Conservation (phyloP, 35 echinoderm and acorn worm genomes). For the Apostichopus parvimensis region DNA sequence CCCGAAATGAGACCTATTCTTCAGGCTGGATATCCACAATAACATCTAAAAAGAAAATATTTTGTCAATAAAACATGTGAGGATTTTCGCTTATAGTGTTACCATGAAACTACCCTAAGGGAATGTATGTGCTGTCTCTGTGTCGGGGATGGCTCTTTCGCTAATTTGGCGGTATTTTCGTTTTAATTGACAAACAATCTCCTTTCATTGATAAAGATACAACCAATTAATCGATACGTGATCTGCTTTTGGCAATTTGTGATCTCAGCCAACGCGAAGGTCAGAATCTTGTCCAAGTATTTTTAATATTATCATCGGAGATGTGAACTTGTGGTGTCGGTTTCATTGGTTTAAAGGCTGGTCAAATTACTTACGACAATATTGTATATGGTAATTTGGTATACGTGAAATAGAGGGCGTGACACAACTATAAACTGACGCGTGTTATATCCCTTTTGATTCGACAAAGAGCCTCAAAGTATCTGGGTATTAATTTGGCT, state of each 20-base stretch:
- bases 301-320: background rate
- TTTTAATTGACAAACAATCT: slow-evolving; percentile 45
- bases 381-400: no score
- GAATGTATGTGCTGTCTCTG: background rate
- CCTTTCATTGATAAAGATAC: background rate
- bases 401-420: background rate
- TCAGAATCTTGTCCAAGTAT: background rate
- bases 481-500: no score
- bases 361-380: no score
- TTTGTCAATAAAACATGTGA: slow-evolving; percentile 9
- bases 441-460: no score
- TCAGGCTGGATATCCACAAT: background rate
- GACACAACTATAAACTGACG: background rate
- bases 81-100: background rate
- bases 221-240: slow-evolving; percentile 18
- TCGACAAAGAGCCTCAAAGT: no score
- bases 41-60: background rate
- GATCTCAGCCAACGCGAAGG: background rate
- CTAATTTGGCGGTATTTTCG: slow-evolving; percentile 13
- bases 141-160: background rate
- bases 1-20: background rate
- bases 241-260: background rate
- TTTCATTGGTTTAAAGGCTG: background rate
- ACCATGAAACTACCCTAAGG: background rate
- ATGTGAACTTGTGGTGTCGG: background rate